Conservation (phyloP, 2,113 vertebrate genomes). For the Anhinga anhinga region DNA sequence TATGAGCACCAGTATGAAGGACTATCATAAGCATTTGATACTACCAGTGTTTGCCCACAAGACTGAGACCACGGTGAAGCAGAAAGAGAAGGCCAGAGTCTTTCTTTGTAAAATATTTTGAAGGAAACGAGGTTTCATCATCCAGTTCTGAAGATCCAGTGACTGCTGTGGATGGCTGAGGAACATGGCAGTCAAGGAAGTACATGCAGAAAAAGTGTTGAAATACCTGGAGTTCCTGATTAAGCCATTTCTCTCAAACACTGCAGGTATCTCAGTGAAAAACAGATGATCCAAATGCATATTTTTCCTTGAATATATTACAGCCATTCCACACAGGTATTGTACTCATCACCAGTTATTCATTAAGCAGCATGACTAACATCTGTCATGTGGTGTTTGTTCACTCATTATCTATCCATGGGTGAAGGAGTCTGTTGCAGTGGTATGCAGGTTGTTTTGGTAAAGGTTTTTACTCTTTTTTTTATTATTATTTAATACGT, state of each 20-base stretch:
- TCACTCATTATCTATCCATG: conserved; percentile 57
- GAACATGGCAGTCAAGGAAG: not conserved
- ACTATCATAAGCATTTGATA: not conserved
- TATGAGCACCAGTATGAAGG: not conserved
- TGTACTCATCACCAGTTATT: conserved; percentile 66
- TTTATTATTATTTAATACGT: not conserved
- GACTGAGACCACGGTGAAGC: not conserved
- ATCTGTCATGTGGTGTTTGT: conserved; percentile 61
- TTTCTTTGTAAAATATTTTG: not conserved
- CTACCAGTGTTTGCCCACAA: not conserved
- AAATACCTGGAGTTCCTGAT: not conserved
- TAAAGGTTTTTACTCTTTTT: not conserved
- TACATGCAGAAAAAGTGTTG: not conserved
- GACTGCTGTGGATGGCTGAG: not conserved
- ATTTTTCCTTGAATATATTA: conserved; percentile 22
- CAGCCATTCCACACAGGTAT: conserved; percentile 39
- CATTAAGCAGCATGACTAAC: conserved; percentile 65
- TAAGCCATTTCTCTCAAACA: not conserved
- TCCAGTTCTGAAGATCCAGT: not conserved
- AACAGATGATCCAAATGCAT: conserved; percentile 17
- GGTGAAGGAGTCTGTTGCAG: conserved; percentile 49
- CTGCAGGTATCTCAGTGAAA: not conserved
- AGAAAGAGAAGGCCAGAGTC: not conserved
- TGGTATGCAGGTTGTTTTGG: conserved; percentile 38
- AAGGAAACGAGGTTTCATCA: not conserved